Percentiles rank a stretch among this genome's conserved stretches.
Evolutionary conservation across 2,888 invertebrate species (phyloP).

Genomic region (Netelia melanura): DNA sequence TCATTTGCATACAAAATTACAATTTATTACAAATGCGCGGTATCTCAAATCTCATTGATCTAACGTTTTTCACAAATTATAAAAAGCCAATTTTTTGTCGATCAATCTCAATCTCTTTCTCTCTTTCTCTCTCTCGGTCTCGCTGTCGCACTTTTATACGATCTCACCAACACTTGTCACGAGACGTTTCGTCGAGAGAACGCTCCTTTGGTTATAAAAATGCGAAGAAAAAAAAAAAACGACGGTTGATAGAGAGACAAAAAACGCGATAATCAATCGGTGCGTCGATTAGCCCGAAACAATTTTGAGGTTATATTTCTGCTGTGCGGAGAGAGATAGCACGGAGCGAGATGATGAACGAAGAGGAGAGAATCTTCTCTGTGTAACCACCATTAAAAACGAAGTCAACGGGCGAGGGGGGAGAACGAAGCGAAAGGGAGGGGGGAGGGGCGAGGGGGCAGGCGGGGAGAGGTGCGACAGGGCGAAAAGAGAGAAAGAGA

Average conservation of each 20-base stretch:
- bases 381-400: conserved; percentile 50
- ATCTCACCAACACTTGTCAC: conserved; percentile 26
- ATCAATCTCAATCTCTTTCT: conserved; percentile 2
- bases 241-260: background rate
- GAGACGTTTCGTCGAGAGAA: background rate
- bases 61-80: background rate
- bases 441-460: conserved; percentile 26
- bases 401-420: conserved; percentile 35
- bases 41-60: background rate
- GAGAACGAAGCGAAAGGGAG: background rate
- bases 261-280: background rate
- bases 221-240: background rate
- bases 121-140: conserved; percentile 39
- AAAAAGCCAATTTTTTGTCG: too few species aligned
- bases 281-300: background rate
- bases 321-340: conserved; percentile 36
- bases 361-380: conserved; percentile 51
- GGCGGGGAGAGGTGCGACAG: conserved; percentile 59
- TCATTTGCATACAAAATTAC: background rate
- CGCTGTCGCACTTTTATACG: conserved; percentile 38
- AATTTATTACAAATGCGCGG: too few species aligned
- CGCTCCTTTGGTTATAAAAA: background rate
- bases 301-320: conserved; percentile 61
- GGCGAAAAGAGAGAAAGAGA: conserved; percentile 56
- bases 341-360: conserved; percentile 37